phyloP scores from a whole-genome alignment of 2,888 invertebrate species.

The Drosophila longiperda region DNA sequence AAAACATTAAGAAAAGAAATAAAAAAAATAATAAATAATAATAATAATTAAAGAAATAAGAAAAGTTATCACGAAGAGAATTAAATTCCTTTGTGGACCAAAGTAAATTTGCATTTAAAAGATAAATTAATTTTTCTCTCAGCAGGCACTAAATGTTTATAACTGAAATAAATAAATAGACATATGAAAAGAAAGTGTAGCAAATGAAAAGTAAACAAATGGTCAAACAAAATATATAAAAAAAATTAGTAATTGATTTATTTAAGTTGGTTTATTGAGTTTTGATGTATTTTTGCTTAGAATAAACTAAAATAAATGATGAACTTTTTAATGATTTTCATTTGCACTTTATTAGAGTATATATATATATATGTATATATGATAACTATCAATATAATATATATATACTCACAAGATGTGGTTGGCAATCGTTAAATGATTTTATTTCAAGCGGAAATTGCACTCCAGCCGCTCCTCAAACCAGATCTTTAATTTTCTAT shows the following conservation, averaged over 20 bases:
- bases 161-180: neutral
- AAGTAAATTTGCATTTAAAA: neutral
- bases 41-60: too few species aligned
- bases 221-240: too few species aligned
- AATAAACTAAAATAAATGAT: neutral
- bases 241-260: too few species aligned
- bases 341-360: neutral
- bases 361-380: neutral
- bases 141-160: neutral
- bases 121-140: neutral
- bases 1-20: too few species aligned
- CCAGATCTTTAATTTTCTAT: constrained; percentile 66
- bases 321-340: neutral
- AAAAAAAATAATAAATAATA: too few species aligned
- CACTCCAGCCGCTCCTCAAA: constrained; percentile 20
- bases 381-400: neutral
- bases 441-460: constrained; percentile 51
- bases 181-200: too few species aligned
- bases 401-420: neutral
- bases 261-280: too few species aligned
- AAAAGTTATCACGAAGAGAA: too few species aligned
- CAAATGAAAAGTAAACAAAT: neutral
- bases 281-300: neutral
- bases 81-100: neutral
- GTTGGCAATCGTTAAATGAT: constrained; percentile 41